Base-by-base conservation (phyloP, 1,140 invertebrate species). In the Cotesia typhae region DNA sequence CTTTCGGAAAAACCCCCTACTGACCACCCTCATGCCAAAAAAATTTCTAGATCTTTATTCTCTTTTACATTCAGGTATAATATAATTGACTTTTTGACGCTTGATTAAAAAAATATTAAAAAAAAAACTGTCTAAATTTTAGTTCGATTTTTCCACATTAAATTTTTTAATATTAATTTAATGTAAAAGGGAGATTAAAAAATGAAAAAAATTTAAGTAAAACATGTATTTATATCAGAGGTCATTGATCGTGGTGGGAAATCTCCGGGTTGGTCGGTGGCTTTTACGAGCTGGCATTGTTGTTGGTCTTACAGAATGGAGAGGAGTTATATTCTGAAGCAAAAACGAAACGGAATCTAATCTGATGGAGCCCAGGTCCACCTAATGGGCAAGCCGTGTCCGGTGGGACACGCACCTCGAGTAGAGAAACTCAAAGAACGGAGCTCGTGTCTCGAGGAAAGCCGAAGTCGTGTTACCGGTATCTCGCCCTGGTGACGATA, bases 341-440 rank as follows among this genome's bases (percentile, higher is more conserved):
- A 67, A 73, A 74, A 77, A 77, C 69, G 73, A 76, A 76, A 71
- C 64, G 74, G 74, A 77, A 77, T 77, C 76, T 77, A 77, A 74
- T 75, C 74, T 77, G 76, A 77, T 77, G 74, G 70, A 73, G 72
- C 76, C 72, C 67, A 47, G 76, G 76, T 75, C 74, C 76, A 75
- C 74, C 76, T 77, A 77, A 77, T 77, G 76, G 76, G 74, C 76
- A 76, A 77, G 69, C 76, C 74, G 72, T 77, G 76, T 77, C 76
- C 71, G 61, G 51, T 52, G 70, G 71, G 76, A 76, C 74, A 75
- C 76, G 76, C 76, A 77, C 70, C 76, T 74, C 70, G 67, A 67
- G 71, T 47, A 47, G 41, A 47, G 41, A 47, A 47, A 47, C 41
- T 47, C 70, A 74, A 71, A 72, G 47, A 65, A 38, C 63, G 52